Conservation (phyloP, 2,888 invertebrate species). For the Synanthedon myopaeformis region DNA sequence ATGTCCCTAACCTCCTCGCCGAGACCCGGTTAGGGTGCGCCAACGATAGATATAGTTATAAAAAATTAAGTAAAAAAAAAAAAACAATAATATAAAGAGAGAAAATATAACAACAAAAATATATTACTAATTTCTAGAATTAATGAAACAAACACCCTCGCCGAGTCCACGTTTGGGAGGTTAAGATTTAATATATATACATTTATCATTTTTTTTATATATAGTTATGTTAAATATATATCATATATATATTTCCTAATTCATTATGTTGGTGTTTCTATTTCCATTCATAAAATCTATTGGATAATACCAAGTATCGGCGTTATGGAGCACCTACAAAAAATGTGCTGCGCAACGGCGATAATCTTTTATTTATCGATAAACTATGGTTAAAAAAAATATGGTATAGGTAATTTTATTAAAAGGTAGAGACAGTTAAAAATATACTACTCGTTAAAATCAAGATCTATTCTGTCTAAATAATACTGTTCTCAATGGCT, state of each 20-base stretch:
- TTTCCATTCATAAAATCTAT: constrained; percentile 57
- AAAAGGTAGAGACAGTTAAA: constrained; percentile 38
- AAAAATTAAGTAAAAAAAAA: constrained; percentile 24
- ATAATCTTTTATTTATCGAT: constrained; percentile 43
- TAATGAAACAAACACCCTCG: constrained; percentile 34
- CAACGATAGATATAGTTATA: constrained; percentile 25
- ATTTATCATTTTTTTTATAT: constrained; percentile 44
- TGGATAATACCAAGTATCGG: constrained; percentile 44
- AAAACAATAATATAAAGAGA: constrained; percentile 46
- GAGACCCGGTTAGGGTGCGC: constrained; percentile 30
- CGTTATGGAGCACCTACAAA: constrained; percentile 30
- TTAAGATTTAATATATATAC: constrained; percentile 29
- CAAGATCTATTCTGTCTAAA: constrained; percentile 63
- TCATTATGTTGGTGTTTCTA: constrained; percentile 67
- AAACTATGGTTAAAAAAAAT: constrained; percentile 36
- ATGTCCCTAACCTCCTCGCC: constrained; percentile 20
- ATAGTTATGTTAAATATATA: constrained; percentile 49
- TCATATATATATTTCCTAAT: constrained; percentile 51
- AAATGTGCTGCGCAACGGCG: constrained; percentile 32
- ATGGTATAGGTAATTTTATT: constrained; percentile 5
- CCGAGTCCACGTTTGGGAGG: constrained; percentile 29
- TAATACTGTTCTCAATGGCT: constrained; percentile 71
- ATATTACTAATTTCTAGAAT: constrained; percentile 55
- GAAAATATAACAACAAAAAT: constrained; percentile 61
- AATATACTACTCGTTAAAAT: constrained; percentile 53